phyloP scores from a whole-genome alignment of 2,113 vertebrate species.

The Arothron firmamentum region DNA sequence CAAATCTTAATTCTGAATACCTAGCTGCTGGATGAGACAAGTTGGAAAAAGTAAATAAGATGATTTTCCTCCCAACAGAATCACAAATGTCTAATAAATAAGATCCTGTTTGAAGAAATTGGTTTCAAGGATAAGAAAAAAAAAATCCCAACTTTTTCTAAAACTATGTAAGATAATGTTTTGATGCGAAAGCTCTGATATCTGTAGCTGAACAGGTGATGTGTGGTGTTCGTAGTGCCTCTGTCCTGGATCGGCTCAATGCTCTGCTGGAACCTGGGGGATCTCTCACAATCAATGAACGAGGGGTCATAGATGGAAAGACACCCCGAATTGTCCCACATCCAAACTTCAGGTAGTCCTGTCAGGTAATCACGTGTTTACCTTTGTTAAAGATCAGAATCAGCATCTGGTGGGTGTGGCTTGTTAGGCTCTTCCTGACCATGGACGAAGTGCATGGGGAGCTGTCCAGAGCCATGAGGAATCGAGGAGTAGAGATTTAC shows the following conservation, averaged over 20 bases:
- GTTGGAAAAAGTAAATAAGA: no score
- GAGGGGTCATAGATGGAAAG: slow-evolving; percentile 89
- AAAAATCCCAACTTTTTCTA: no score
- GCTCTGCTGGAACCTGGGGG: slow-evolving; percentile 93
- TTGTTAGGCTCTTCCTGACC: slow-evolving; percentile 87
- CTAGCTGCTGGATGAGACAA: no score
- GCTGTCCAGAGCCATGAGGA: slow-evolving; percentile 97
- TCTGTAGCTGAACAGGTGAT: not conserved
- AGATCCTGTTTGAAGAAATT: no score
- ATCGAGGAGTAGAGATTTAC: slow-evolving; percentile 92
- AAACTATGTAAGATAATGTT: no score
- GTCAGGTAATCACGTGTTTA: not conserved
- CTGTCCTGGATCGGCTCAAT: slow-evolving; percentile 94
- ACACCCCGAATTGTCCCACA: slow-evolving; percentile 85
- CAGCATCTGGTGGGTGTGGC: not conserved
- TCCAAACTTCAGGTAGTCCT: slow-evolving; percentile 92
- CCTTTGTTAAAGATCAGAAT: not conserved
- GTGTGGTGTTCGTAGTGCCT: slow-evolving; percentile 75
- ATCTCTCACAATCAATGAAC: slow-evolving; percentile 89
- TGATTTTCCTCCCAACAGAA: no score
- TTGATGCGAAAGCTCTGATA: no score
- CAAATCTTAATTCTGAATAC: no score
- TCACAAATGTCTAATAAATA: no score
- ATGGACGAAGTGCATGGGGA: slow-evolving; percentile 96
- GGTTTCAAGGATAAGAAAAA: no score